Evolutionary conservation across 2,888 invertebrate species (phyloP), one percentile per base, ranked within the genome.

Genomic region (Listrodromus nycthemerus): DNA sequence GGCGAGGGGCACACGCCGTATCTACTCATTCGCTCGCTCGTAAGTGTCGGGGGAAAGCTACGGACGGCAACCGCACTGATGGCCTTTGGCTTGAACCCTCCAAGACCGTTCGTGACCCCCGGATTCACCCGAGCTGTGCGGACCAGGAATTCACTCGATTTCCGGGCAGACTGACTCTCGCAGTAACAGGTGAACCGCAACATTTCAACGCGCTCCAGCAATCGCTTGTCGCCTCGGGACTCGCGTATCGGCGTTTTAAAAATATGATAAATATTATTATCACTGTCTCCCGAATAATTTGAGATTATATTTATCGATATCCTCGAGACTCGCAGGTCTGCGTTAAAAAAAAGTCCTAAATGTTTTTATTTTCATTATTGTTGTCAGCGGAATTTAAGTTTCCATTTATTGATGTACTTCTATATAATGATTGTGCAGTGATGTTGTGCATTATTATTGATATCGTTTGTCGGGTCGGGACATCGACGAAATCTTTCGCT

Each of bases 181-280:
- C 50, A 66, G 75, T 75, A 75, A 75, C 75, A 75, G 75, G 75
- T 75, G 75, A 75, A 75, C 21, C 65, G 52, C 58, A 52, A 6
- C 8, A 21, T 2, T 58, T 58, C 45, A 27, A 58, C 24, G 24
- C 27, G 30, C 16, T 37, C 27, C n/a, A 41, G 58, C 61, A 71
- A 71, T 71, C 13, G 58, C 27, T 24, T n/a, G n/a, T 61, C n/a
- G 45, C 58, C 58, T 24, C 7, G 27, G 30, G 19, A 71, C 16
- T 45, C 27, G 37, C 55, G n/a, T 45, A 27, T 21, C 0, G 19
- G 52, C 19, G 21, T 52, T 19, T 1, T 1, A 33, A 8, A 33
- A 8, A 33, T 8, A 8, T 33, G 33, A 7, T 7, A 33, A 0
- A 0, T 33, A 33, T 8, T 33, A 8, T 33, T 8, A 8, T 33